phyloP scores from a whole-genome alignment of 2,113 vertebrate species.

The Ursus arctos region DNA sequence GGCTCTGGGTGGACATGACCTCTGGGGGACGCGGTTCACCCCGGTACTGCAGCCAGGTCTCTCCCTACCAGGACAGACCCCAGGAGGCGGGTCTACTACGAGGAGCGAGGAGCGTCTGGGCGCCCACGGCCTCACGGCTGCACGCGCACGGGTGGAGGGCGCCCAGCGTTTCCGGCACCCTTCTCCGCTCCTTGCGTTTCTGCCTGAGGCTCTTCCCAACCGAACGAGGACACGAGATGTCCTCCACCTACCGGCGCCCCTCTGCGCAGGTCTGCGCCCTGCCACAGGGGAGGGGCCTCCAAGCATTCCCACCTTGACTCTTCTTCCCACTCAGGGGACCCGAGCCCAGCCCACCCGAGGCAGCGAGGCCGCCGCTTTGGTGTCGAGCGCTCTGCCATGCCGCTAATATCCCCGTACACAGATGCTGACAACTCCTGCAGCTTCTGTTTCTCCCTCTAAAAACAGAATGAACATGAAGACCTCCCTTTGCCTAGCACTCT shows the following conservation, averaged over 20 bases:
- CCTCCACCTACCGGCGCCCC: no score
- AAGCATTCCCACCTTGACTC: not conserved
- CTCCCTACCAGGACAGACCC: not conserved
- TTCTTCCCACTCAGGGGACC: not conserved
- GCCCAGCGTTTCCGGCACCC: not conserved
- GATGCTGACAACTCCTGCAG: no score
- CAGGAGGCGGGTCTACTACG: not conserved
- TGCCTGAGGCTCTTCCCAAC: no score
- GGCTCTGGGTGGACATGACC: not conserved
- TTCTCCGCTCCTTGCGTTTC: not conserved
- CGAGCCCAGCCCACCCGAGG: not conserved
- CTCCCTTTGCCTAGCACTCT: not conserved
- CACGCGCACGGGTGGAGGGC: rapidly evolving
- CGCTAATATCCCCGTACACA: not conserved
- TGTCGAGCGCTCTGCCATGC: not conserved
- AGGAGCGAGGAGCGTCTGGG: not conserved
- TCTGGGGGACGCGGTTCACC: not conserved
- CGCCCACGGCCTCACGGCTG: rapidly evolving
- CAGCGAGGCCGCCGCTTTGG: rapidly evolving
- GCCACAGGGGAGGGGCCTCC: not conserved
- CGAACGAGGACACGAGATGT: not conserved
- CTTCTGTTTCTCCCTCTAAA: not conserved
- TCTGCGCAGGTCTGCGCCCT: not conserved
- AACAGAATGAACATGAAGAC: not conserved
- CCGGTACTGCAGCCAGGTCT: rapidly evolving